Percentiles rank a stretch among this genome's conserved stretches.
phyloP scores from a whole-genome alignment of 2,797 vertebrate genomes.

The Sebastes oblongus region DNA sequence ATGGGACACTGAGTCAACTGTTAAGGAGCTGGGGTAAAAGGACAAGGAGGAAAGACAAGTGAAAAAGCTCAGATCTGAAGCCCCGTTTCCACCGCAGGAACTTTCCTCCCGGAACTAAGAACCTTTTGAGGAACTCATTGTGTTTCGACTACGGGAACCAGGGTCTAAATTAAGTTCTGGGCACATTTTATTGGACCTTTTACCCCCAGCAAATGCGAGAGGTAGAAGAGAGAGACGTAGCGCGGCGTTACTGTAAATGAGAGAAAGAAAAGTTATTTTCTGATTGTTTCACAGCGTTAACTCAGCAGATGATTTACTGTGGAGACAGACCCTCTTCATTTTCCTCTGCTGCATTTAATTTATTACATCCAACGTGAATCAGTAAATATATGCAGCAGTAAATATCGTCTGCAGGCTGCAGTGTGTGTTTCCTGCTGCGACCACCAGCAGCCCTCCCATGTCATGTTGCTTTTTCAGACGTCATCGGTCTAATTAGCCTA shows the following conservation, averaged over 20 bases:
- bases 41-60: no score
- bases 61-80: no score
- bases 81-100: neutral
- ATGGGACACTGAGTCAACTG: no score
- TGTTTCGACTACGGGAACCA: neutral
- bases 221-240: no score
- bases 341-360: neutral
- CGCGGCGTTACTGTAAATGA: no score
- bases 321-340: neutral
- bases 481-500: neutral
- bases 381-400: neutral
- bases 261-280: no score
- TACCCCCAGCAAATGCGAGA: neutral
- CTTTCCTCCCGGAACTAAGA: neutral
- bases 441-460: neutral
- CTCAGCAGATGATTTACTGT: neutral
- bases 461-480: neutral
- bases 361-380: neutral
- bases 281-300: no score
- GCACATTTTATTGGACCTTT: neutral
- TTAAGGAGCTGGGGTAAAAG: no score
- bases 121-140: neutral
- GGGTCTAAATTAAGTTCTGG: neutral
- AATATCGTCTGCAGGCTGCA: no score
- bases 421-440: no score